A percentile compares a stretch with the other conserved stretches of the same genome.
Evolutionary conservation across 2,888 invertebrate genomes (phyloP).

Genomic region (Microdon myrmicae): DNA sequence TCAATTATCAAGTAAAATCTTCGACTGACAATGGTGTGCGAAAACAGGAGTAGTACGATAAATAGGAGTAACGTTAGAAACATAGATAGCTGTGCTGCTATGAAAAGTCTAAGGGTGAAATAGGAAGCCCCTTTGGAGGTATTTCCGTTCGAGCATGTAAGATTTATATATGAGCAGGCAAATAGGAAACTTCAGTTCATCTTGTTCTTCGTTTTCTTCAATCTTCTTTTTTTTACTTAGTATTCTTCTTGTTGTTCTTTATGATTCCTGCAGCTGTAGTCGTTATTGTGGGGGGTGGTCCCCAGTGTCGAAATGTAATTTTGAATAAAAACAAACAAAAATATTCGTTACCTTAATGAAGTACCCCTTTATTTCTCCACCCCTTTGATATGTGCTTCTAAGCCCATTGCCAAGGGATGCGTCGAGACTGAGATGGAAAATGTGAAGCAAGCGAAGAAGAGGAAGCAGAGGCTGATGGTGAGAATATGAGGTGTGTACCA

Average conservation of each 20-base stretch:
- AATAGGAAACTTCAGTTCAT: constrained; percentile 52
- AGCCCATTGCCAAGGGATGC: no score
- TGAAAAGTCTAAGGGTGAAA: constrained; percentile 18
- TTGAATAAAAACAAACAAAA: constrained; percentile 52
- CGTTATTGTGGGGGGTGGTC: constrained; percentile 41
- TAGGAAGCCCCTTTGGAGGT: constrained; percentile 45
- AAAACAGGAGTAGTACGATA: constrained; percentile 10
- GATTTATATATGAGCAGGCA: constrained; percentile 50
- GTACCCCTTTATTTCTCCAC: constrained; percentile 42
- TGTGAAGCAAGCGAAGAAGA: constrained; percentile 5
- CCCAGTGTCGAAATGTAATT: constrained; percentile 51
- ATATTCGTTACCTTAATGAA: constrained; percentile 52
- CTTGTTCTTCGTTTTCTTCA: constrained; percentile 42
- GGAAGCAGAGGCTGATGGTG: background rate
- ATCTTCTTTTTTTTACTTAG: no score
- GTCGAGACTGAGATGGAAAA: no score
- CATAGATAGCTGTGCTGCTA: no score
- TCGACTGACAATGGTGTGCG: constrained; percentile 34
- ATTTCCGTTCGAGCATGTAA: constrained; percentile 50
- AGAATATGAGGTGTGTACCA: constrained; percentile 1
- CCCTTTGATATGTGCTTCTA: no score
- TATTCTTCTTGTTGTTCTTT: no score
- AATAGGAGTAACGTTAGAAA: no score
- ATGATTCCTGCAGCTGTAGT: no score
- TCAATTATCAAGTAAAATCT: constrained; percentile 52